Conservation (phyloP, 2,113 vertebrate genomes). For the Lichenostomus cassidix region DNA sequence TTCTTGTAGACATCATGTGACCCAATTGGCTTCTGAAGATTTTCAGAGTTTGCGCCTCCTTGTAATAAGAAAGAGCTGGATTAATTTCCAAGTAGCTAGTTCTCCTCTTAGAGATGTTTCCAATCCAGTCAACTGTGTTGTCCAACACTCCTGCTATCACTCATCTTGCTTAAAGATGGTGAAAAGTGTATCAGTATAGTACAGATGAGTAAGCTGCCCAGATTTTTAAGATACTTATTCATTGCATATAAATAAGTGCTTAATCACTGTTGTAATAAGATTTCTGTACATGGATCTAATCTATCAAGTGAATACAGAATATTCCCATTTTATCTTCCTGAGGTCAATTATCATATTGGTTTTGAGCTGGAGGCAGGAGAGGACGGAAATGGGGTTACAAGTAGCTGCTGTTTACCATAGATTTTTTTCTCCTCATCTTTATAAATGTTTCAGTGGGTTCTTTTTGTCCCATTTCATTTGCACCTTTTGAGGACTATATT, state of each 20-base stretch:
- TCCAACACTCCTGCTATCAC: neutral
- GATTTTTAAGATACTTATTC: neutral
- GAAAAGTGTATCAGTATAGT: neutral
- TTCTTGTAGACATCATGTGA: neutral
- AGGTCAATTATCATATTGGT: neutral
- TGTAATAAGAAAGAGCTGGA: neutral
- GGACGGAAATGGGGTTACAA: neutral
- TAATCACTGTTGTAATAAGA: neutral
- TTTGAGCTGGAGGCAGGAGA: neutral
- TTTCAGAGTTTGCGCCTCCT: fast-evolving
- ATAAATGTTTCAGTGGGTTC: constrained; percentile 34
- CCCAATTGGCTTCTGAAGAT: neutral
- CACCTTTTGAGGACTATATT: constrained; percentile 15
- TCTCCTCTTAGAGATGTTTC: neutral
- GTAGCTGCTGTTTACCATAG: neutral
- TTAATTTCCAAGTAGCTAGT: neutral
- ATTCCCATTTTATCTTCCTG: neutral
- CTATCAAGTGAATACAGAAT: neutral
- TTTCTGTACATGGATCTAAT: neutral
- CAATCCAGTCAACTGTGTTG: neutral
- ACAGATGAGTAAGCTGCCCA: neutral
- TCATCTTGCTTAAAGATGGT: neutral
- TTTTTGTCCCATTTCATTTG: constrained; percentile 38
- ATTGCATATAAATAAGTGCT: neutral
- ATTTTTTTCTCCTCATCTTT: neutral